Conservation (phyloP, 2,797 vertebrate species). For the Karalla daura region DNA sequence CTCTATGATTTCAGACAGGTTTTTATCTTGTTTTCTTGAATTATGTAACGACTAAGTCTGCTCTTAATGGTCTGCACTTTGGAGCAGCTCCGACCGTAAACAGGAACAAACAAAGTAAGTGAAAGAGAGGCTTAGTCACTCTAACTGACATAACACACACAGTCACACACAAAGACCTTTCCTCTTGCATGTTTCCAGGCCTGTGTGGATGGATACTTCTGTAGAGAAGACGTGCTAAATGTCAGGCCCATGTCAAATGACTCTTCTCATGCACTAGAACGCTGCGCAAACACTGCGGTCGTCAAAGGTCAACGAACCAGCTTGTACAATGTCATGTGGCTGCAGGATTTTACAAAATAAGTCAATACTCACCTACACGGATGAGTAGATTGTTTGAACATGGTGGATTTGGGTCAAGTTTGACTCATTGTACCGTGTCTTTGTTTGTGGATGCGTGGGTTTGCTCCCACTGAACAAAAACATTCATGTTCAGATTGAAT, state of each 20-base stretch:
- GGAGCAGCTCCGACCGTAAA: constrained; percentile 54
- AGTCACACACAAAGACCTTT: constrained; percentile 3
- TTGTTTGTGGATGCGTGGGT: neutral
- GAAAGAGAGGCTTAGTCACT: constrained; percentile 13
- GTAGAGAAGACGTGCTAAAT: neutral
- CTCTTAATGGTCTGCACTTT: constrained; percentile 33
- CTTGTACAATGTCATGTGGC: neutral
- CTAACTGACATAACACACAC: neutral
- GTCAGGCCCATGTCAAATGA: neutral
- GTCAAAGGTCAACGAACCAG: neutral
- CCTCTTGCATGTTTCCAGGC: neutral
- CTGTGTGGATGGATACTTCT: neutral
- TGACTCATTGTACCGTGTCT: neutral
- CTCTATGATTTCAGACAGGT: constrained; percentile 7
- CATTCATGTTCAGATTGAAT: too few species aligned
- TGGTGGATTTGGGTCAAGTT: neutral
- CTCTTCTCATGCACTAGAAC: neutral
- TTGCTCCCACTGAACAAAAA: too few species aligned
- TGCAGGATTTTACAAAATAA: neutral
- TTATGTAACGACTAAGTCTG: neutral
- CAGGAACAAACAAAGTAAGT: constrained; percentile 59
- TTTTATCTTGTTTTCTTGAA: constrained; percentile 48
- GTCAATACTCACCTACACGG: neutral
- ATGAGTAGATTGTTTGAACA: neutral
- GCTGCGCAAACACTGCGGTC: neutral